Evolutionary conservation across 2,888 invertebrate genomes (phyloP), one percentile per base, ranked within the genome.

Genomic region (Aspidiotus rigidus): DNA sequence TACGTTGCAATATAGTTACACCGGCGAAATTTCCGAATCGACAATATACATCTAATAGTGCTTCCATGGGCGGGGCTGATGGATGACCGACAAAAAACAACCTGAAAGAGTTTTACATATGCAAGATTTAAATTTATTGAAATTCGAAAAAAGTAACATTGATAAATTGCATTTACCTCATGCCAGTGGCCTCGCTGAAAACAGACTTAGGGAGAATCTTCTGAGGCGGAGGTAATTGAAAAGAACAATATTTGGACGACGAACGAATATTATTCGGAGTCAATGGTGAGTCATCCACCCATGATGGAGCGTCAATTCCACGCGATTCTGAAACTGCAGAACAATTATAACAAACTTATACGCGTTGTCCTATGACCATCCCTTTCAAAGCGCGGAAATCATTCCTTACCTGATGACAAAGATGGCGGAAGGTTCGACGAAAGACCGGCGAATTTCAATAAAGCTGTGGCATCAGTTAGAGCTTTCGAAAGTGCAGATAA

Each of bases 21-120:
- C 93, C 93, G 70, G 94, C 92, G 10, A 95, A 81, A 77, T 88
- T 85, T 7, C 93, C 94, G 80, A 95, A 95, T 75, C 94, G 85
- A 74, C 90, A 90, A 78, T 95, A 95, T 17, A 91, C 85, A 78
- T 95, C 93, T 75, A 88, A 86, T 75, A 96, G 81, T 39, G 90
- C 86, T 71, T 87, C 84, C 73, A 86, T 81, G 1, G 90, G 87
- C 13, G 93, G 90, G 59, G 92, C 83, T 69, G 81, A 80, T 75
- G 85, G 80, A 73, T 81, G 79, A 73, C 81, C 81, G 15, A 83
- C 82, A 70, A 83, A 79, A 74, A 83, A 83, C 72, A 82, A 77
- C 73, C 77, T 78, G 70, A 7, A 72, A 64, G 17, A 61, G 64
- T 69, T 62, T 39, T 15, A 64, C 55, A 53, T 28, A 39, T 62